Conservation (phyloP, 2,797 vertebrate genomes). For the Heterohyrax brucei region DNA sequence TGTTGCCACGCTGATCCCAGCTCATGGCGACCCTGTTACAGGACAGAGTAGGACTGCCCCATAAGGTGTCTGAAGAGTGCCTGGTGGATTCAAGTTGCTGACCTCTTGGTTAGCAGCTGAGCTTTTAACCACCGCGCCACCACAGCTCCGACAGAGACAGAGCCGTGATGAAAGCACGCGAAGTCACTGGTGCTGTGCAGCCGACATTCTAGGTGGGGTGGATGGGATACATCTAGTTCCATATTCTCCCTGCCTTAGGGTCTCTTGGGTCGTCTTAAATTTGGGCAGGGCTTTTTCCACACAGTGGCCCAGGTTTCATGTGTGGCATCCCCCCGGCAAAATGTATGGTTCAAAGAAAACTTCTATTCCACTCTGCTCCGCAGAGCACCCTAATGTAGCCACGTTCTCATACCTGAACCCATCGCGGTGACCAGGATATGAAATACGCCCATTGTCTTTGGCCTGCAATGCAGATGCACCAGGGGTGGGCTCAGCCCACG, state of each 20-base stretch:
- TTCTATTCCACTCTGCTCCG: background rate
- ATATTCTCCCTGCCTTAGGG: background rate
- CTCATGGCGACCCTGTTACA: too few species aligned
- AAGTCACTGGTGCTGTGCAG: background rate
- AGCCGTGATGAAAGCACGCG: background rate
- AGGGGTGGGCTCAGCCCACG: too few species aligned
- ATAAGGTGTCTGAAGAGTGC: too few species aligned
- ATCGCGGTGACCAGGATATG: background rate
- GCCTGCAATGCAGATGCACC: background rate
- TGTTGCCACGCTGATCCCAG: too few species aligned
- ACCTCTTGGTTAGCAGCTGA: too few species aligned
- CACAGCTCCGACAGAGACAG: too few species aligned
- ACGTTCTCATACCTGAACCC: background rate
- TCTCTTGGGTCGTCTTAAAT: background rate
- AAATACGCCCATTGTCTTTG: background rate
- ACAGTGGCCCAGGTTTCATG: background rate
- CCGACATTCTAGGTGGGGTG: background rate
- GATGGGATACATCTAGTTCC: background rate
- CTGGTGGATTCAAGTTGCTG: too few species aligned
- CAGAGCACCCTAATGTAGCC: background rate
- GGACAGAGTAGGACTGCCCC: too few species aligned
- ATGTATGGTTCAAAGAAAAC: background rate
- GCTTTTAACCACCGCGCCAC: too few species aligned
- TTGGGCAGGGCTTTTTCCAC: too few species aligned
- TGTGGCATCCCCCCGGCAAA: too few species aligned